These are phyloP conservation scores for Connochaetes taurinus DNA, from an alignment of 2,113 vertebrate species.

Conservation along the genomic window DNA sequence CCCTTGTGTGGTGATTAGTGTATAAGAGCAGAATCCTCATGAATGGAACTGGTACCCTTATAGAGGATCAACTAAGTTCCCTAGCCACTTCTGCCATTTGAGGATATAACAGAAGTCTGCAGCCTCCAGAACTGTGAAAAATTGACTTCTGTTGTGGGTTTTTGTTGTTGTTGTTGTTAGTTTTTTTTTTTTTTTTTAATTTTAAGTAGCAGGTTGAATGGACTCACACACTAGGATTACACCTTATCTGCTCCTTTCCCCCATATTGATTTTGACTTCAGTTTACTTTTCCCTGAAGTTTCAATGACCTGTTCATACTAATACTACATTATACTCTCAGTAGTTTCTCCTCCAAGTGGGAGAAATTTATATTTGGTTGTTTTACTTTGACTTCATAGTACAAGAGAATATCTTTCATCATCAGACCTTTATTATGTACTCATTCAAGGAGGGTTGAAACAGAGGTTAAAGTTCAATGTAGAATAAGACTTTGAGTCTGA, in stretches of 20 bases:
- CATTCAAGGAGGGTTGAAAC: neutral
- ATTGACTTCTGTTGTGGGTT: neutral
- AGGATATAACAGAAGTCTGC: neutral
- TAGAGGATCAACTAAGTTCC: neutral
- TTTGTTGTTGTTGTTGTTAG: neutral
- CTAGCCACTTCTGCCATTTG: neutral
- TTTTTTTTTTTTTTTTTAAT: neutral
- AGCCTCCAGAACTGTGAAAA: neutral
- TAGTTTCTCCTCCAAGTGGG: neutral
- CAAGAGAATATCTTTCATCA: neutral
- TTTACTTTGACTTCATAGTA: neutral
- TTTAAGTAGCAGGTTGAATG: neutral
- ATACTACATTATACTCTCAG: neutral
- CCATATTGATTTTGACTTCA: neutral
- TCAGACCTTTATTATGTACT: neutral
- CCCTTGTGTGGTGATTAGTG: neutral
- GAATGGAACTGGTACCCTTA: neutral
- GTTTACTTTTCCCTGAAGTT: neutral
- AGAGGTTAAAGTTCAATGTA: neutral
- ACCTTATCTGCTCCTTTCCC: neutral
- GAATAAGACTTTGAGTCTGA: neutral
- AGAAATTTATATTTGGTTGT: neutral
- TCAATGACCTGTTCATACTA: neutral
- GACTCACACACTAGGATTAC: neutral
- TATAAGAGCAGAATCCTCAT: neutral